phyloP scores from a whole-genome alignment of 2,888 invertebrate species.

The Lithophane leautieri region DNA sequence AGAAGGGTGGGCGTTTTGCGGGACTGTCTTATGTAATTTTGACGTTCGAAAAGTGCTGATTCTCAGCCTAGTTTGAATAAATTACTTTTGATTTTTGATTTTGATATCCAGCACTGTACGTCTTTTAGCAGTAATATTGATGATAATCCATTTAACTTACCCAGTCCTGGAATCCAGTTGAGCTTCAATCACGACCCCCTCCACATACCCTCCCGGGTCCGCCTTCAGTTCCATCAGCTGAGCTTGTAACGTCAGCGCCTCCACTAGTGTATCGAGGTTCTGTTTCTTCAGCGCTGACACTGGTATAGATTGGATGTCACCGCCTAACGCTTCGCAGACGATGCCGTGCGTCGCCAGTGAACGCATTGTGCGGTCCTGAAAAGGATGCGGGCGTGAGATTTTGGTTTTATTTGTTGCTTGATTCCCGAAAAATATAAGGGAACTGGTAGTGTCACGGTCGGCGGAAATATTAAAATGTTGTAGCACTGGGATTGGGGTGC shows the following conservation, averaged over 20 bases:
- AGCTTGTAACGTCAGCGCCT: conserved; percentile 95
- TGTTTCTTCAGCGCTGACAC: conserved; percentile 97
- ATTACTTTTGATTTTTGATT: too few species aligned
- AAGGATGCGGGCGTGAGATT: background rate
- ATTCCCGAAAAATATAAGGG: background rate
- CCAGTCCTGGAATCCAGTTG: conserved; percentile 80
- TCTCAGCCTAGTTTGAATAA: too few species aligned
- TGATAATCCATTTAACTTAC: conserved; percentile 22
- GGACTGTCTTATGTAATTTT: too few species aligned
- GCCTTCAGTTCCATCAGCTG: conserved; percentile 96
- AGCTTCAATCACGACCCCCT: conserved; percentile 97
- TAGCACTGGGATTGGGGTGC: background rate
- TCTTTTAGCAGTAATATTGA: too few species aligned
- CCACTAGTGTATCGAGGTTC: conserved; percentile 94
- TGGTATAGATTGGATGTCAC: conserved; percentile 97
- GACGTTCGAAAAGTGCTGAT: too few species aligned
- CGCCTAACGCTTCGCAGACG: conserved; percentile 96
- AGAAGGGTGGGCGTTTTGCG: too few species aligned
- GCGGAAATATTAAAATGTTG: background rate
- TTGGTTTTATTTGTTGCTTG: background rate
- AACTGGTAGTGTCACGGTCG: background rate
- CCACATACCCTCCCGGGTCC: conserved; percentile 95
- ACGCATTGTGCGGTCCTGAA: conserved; percentile 93
- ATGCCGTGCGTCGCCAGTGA: conserved; percentile 95
- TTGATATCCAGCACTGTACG: too few species aligned